Evolutionary conservation across 2,797 vertebrate genomes (phyloP).

Genomic region (Scolopax rusticola): DNA sequence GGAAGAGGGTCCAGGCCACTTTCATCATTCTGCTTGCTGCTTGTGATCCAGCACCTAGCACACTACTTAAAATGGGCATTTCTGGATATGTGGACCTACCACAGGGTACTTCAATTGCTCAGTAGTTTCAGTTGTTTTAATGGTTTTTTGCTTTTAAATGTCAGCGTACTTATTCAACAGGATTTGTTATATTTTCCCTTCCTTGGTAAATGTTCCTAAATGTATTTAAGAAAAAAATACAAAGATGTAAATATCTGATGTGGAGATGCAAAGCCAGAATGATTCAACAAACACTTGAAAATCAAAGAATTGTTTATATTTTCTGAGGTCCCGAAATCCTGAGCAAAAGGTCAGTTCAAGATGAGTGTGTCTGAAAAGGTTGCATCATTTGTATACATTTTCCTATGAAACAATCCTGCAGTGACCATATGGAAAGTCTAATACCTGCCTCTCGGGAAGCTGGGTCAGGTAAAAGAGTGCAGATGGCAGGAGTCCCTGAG

Average conservation of each 20-base stretch:
- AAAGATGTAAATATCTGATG: neutral
- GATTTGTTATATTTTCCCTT: neutral
- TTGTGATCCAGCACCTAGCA: neutral
- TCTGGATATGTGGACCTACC: neutral
- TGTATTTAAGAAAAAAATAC: neutral
- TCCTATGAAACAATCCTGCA: neutral
- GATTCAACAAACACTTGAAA: neutral
- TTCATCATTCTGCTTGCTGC: neutral
- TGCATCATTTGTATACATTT: neutral
- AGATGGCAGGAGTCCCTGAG: neutral
- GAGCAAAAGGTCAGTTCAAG: neutral
- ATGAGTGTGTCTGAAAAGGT: neutral
- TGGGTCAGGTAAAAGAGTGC: neutral
- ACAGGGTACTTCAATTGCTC: neutral
- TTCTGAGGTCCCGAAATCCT: neutral
- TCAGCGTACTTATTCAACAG: neutral
- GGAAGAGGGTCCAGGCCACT: neutral
- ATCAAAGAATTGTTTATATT: neutral
- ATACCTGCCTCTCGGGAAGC: neutral
- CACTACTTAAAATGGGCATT: conserved; percentile 8
- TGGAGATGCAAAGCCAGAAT: neutral
- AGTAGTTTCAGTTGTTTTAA: neutral
- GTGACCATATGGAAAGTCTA: neutral
- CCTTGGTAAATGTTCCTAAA: neutral
- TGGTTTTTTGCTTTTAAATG: neutral